Conservation (phyloP, 2,888 invertebrate genomes). For the Drosophila anceps region DNA sequence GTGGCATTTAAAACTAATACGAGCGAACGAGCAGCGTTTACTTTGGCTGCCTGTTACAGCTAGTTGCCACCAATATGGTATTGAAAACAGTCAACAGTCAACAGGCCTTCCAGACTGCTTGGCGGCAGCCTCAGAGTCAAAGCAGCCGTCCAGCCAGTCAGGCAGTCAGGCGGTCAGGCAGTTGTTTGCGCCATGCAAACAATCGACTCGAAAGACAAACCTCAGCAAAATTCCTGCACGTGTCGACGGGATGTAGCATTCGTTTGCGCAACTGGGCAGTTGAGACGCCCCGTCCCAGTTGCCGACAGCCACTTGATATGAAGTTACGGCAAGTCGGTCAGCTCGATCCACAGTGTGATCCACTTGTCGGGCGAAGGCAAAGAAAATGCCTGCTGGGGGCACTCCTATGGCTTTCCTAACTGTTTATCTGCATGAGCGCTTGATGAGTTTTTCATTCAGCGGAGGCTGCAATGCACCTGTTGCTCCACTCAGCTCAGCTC, state of each 20-base stretch:
- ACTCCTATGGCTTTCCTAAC: constrained; percentile 74
- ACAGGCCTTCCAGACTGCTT: constrained; percentile 27
- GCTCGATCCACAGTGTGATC: constrained; percentile 63
- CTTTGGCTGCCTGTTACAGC: constrained; percentile 51
- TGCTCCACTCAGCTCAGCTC: constrained; percentile 14
- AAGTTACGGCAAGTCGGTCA: constrained; percentile 60
- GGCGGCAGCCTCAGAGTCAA: constrained; percentile 28
- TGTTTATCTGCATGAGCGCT: constrained; percentile 74
- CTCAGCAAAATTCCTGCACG: constrained; percentile 50
- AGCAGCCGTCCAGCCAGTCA: constrained; percentile 22
- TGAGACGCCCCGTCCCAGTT: constrained; percentile 30
- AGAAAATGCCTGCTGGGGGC: constrained; percentile 41
- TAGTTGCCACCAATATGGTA: constrained; percentile 75
- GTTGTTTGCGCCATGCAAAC: constrained; percentile 64
- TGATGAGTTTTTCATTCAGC: constrained; percentile 53
- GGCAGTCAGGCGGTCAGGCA: constrained; percentile 21
- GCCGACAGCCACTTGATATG: constrained; percentile 41
- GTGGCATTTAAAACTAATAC: constrained; percentile 77
- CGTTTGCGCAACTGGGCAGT: constrained; percentile 18
- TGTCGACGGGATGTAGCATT: constrained; percentile 35
- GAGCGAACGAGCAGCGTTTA: constrained; percentile 49
- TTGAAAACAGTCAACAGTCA: constrained; percentile 63
- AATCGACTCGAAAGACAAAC: constrained; percentile 54
- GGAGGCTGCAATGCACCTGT: constrained; percentile 47
- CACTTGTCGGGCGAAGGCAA: constrained; percentile 40